Evolutionary conservation across 2,888 invertebrate genomes (phyloP).

Genomic region (Eristalinus sepulchralis): DNA sequence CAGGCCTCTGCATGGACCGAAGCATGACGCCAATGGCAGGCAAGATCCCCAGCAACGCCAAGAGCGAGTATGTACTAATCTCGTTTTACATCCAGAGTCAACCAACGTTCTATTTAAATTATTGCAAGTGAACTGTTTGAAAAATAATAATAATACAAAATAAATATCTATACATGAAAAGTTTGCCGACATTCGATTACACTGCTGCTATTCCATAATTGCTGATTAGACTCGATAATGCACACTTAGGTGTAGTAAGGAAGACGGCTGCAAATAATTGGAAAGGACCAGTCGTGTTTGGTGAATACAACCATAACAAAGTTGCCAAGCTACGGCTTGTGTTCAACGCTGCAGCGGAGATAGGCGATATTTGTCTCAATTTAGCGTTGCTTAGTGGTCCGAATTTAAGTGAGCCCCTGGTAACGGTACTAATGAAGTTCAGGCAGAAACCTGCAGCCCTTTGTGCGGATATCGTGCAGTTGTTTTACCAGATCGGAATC

Average conservation of each 20-base stretch:
- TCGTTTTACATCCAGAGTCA: too few relatives aligned
- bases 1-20: too few relatives aligned
- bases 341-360: slow-evolving; percentile 74
- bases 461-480: too few relatives aligned
- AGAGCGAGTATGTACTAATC: too few relatives aligned
- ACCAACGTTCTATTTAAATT: too few relatives aligned
- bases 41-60: background rate
- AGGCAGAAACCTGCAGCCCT: background rate
- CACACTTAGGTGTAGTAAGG: slow-evolving; percentile 14
- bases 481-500: too few relatives aligned
- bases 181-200: too few relatives aligned
- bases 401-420: slow-evolving; percentile 6
- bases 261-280: slow-evolving; percentile 3
- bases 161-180: too few relatives aligned
- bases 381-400: slow-evolving; percentile 74
- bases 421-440: background rate
- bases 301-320: slow-evolving; percentile 73
- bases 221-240: slow-evolving; percentile 22
- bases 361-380: slow-evolving; percentile 72
- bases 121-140: background rate
- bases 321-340: slow-evolving; percentile 72
- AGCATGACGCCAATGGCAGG: background rate
- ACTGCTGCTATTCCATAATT: slow-evolving; percentile 4
- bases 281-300: slow-evolving; percentile 34
- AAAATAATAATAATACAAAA: too few relatives aligned